These are phyloP conservation scores for Lepisosteus osseus DNA, from an alignment of 2,113 vertebrate genomes.

Conservation along the genomic window DNA sequence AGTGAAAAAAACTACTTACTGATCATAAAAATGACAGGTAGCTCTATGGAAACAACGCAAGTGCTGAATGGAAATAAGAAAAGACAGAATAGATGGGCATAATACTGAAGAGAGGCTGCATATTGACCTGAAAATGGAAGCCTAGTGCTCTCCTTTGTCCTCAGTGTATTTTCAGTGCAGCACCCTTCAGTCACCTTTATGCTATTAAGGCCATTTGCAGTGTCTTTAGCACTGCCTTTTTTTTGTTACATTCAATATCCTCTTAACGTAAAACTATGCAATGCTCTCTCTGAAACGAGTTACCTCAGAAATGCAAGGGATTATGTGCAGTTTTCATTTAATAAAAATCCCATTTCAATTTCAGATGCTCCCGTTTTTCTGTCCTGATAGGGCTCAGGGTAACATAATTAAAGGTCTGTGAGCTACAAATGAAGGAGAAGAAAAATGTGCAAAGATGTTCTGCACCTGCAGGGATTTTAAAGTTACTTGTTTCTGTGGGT, in stretches of 20 bases:
- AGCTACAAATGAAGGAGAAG: constrained; percentile 52
- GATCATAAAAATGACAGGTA: too few species aligned
- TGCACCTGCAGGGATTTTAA: constrained; percentile 37
- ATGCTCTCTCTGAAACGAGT: constrained; percentile 42
- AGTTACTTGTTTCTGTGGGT: constrained; percentile 24
- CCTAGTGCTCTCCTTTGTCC: too few species aligned
- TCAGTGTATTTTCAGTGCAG: too few species aligned
- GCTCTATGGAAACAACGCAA: too few species aligned
- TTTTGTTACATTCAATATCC: constrained; percentile 29
- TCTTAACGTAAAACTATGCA: constrained; percentile 31
- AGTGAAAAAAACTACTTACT: too few species aligned
- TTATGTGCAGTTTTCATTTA: constrained; percentile 50
- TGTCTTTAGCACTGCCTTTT: not conserved
- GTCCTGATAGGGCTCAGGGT: constrained; percentile 37
- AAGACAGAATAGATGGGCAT: too few species aligned
- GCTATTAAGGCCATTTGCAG: too few species aligned
- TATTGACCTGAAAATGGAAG: too few species aligned
- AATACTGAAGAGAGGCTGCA: too few species aligned
- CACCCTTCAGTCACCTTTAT: too few species aligned
- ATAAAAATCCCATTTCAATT: constrained; percentile 62
- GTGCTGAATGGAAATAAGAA: too few species aligned
- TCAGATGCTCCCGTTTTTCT: constrained; percentile 31
- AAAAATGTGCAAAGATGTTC: constrained; percentile 47
- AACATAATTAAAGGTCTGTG: constrained; percentile 67
- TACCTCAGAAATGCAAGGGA: constrained; percentile 49